These are phyloP conservation scores for Steatornis caripensis DNA, from an alignment of 2,113 vertebrate genomes.

Conservation along the genomic window DNA sequence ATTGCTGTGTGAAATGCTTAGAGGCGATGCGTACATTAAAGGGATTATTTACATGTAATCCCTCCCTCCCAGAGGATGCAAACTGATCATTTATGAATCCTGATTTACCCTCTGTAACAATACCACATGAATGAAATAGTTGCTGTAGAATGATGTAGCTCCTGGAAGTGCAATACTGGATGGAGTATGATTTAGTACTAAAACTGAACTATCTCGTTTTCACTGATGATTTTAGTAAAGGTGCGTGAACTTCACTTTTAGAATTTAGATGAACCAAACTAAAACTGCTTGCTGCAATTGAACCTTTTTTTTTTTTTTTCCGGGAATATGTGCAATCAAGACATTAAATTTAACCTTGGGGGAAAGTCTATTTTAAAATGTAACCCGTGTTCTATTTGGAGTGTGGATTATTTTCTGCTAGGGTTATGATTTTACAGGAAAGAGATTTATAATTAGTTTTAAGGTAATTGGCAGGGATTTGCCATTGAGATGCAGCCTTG, in stretches of 20 bases:
- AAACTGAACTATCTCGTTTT: constrained; percentile 48
- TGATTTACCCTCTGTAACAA: constrained; percentile 72
- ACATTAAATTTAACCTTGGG: constrained; percentile 21
- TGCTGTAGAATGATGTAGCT: constrained; percentile 58
- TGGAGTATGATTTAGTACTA: constrained; percentile 52
- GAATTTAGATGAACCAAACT: constrained; percentile 58
- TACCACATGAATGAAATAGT: constrained; percentile 69
- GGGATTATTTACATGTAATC: constrained; percentile 96
- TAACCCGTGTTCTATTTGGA: constrained; percentile 11
- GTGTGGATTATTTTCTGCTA: constrained; percentile 42
- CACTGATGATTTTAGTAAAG: constrained; percentile 41
- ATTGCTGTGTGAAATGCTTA: constrained; percentile 90
- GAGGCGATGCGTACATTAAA: constrained; percentile 89
- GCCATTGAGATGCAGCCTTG: neutral
- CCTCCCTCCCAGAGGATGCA: constrained; percentile 84
- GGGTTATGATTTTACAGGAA: constrained; percentile 33
- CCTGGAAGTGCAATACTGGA: neutral
- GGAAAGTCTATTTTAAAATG: neutral
- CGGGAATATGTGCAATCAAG: constrained; percentile 18
- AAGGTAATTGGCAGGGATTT: constrained; percentile 56
- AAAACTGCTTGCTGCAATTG: neutral
- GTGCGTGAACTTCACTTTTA: constrained; percentile 20
- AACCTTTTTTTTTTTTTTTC: constrained; percentile 48
- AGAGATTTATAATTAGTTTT: constrained; percentile 56
- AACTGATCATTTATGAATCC: constrained; percentile 78